Conservation (phyloP, 2,113 vertebrate species). For the Choloepus hoffmanni region DNA sequence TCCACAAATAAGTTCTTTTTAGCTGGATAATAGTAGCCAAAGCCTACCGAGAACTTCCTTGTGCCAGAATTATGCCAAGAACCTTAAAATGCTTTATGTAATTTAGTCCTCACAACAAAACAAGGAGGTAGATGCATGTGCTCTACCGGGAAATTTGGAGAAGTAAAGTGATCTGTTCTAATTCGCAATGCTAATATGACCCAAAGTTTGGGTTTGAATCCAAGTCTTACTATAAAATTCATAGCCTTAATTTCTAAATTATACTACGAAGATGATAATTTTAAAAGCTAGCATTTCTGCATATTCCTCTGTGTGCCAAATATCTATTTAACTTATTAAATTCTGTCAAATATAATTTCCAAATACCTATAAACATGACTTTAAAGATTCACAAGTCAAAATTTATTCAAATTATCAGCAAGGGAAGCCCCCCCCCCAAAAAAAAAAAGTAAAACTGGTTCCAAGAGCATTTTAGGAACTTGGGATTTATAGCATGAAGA, state of each 20-base stretch:
- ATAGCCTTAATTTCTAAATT: neutral
- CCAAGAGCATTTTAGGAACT: neutral
- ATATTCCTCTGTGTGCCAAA: neutral
- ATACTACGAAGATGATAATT: neutral
- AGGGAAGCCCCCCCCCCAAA: neutral
- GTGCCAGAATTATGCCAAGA: neutral
- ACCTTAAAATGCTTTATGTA: neutral
- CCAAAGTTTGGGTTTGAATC: neutral
- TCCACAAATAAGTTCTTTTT: constrained; percentile 64
- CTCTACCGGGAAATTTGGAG: neutral
- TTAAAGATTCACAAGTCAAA: neutral
- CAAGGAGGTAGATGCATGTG: neutral
- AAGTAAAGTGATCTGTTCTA: neutral
- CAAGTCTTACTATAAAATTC: neutral
- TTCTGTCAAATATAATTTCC: neutral
- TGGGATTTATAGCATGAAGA: neutral
- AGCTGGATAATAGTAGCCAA: constrained; percentile 46
- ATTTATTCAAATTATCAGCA: neutral
- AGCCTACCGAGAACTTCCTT: neutral
- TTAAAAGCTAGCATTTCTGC: neutral
- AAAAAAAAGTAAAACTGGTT: neutral
- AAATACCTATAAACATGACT: neutral
- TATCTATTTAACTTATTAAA: neutral
- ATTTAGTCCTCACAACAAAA: neutral
- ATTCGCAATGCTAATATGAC: neutral